phyloP scores from a whole-genome alignment of 1,140 invertebrate species.

The Nixonia krombeini region DNA sequence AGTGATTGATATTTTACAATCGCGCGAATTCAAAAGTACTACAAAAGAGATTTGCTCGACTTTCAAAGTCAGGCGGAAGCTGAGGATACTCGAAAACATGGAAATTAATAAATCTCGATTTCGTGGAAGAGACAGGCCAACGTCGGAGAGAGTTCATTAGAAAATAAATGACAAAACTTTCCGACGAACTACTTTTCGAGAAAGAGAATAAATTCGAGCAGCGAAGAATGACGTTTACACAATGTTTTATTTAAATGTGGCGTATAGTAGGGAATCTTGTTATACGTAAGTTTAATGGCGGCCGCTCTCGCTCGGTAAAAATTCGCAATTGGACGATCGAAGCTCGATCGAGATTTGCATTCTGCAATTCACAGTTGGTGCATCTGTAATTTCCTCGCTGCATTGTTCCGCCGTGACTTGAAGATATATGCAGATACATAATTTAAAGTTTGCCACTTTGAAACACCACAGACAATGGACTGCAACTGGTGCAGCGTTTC shows the following conservation, averaged over 20 bases:
- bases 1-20: no score
- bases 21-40: neutral
- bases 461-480: neutral
- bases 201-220: neutral
- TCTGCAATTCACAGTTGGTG: conserved; percentile 5
- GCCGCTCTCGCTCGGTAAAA: conserved; percentile 6
- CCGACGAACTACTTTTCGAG: neutral
- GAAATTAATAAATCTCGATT: neutral
- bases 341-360: conserved; percentile 14
- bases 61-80: neutral
- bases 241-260: conserved; percentile 8
- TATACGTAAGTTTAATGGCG: neutral
- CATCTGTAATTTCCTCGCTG: conserved; percentile 13
- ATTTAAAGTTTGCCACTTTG: conserved; percentile 28
- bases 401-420: conserved; percentile 17
- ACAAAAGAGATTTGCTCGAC: neutral
- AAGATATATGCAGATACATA: conserved; percentile 17
- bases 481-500: neutral
- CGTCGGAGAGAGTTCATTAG: neutral
- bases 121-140: neutral
- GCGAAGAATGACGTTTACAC: neutral
- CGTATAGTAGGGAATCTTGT: neutral
- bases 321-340: conserved; percentile 5
- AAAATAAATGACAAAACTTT: conserved; percentile 9
- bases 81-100: neutral